Evolutionary conservation across 2,113 vertebrate genomes (phyloP), one percentile per base, ranked within the genome.

Genomic region (Hymenochirus boettgeri): DNA sequence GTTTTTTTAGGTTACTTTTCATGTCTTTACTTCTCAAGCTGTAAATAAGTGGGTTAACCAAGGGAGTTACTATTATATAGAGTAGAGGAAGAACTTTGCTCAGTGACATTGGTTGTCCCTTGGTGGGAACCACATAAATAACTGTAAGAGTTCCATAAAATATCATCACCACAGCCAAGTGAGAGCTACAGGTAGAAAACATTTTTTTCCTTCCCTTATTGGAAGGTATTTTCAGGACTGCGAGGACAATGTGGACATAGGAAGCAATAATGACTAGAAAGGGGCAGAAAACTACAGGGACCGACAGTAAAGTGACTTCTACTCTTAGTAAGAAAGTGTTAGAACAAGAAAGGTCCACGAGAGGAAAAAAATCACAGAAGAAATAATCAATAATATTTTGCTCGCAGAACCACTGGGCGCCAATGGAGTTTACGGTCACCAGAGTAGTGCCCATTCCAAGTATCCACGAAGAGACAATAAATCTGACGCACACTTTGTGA

Each of bases 341-440:
- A 17, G 60, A 51, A 25, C 60, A 62, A 17, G 47, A 62, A 12
- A 62, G 29, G 2, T 51, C 60, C 29, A 62, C 9, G 2, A 62
- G 15, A 12, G 60, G 47, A 22, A 17, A 5, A 4, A 50, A 21
- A 3, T 62, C 47, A 52, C 60, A 61, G 26, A 50, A 57, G 22
- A 57, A 57, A 57, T 57, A 35, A 22, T 57, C 35, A 39, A 57
- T 39, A 2, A 25, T 31, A 27, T 60, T 8, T 15, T 39, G 17
- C 12, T 42, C 42, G 47, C 57, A 60, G 37, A 60, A 60, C 11
- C 2, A 5, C 15, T 15, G 37, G 5, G 37, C 15, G 12, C 4
- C 15, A 5, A 15, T 13, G 15, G 37, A 4, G 4, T 15, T 15
- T 3, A 15, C 37, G 17, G 10, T 15, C 4, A 39, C 17, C 37